A percentile compares a stretch with the other conserved stretches of the same genome.
These are phyloP conservation scores for Trachelus tabidus DNA, from an alignment of 2,888 invertebrate genomes.

Conservation along the genomic window DNA sequence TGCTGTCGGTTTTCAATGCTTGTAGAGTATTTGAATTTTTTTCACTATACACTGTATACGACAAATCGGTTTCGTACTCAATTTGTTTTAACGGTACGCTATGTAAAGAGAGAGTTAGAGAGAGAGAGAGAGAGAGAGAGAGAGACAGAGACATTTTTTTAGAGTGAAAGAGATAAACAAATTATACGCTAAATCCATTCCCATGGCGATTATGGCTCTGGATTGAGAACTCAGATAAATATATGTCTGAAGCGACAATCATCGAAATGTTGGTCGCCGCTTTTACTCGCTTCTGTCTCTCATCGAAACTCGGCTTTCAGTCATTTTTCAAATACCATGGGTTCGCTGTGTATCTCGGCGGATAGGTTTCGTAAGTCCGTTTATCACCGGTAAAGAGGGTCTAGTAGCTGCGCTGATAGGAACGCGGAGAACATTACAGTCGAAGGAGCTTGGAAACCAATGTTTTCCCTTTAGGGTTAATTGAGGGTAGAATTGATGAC, in stretches of 20 bases:
- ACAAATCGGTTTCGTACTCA: background rate
- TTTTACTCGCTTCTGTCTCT: background rate
- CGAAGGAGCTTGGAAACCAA: background rate
- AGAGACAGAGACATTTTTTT: too few species aligned
- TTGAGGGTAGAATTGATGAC: background rate
- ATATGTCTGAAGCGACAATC: background rate
- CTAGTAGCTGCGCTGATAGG: background rate
- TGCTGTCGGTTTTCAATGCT: background rate
- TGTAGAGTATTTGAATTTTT: background rate
- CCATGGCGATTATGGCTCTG: background rate
- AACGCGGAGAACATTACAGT: background rate
- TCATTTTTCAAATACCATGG: background rate
- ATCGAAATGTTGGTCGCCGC: background rate
- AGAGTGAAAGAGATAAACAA: background rate
- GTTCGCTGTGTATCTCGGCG: background rate
- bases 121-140: background rate
- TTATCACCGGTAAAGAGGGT: background rate
- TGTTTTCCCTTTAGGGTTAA: background rate
- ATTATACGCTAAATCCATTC: background rate
- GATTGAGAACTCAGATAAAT: background rate
- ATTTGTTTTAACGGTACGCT: background rate
- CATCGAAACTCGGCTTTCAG: background rate
- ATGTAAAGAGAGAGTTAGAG: background rate
- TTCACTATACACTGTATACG: background rate
- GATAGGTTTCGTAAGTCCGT: background rate